phyloP scores from a whole-genome alignment of 2,113 vertebrate species.

The Heterotis niloticus region DNA sequence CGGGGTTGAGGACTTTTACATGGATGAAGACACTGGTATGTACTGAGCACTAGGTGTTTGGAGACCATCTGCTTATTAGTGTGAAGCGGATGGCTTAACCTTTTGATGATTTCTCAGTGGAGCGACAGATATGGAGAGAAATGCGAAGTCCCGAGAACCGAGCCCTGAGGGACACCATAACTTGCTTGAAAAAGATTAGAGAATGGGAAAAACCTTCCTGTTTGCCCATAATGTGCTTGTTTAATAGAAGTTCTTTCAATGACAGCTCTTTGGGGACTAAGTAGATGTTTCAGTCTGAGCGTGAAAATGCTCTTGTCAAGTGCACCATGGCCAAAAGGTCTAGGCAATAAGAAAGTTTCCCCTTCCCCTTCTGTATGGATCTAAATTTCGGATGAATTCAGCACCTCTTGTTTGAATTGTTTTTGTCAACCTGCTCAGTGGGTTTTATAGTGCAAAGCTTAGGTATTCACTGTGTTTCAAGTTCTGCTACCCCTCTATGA shows the following conservation, averaged over 20 bases:
- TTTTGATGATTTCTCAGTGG: neutral
- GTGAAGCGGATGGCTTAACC: neutral
- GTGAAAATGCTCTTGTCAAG: neutral
- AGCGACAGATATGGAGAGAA: too few species aligned
- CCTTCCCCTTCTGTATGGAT: neutral
- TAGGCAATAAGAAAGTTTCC: neutral
- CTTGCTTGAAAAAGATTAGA: neutral
- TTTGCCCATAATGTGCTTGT: neutral
- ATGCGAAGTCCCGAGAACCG: neutral
- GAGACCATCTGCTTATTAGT: neutral
- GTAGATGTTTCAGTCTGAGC: neutral
- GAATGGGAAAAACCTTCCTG: neutral
- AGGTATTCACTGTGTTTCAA: neutral
- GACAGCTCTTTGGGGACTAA: neutral
- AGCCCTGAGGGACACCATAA: neutral
- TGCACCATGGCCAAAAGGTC: neutral
- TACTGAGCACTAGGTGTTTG: neutral
- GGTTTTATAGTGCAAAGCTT: neutral
- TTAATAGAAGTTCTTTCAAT: neutral
- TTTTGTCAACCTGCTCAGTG: neutral
- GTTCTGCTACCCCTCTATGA: neutral
- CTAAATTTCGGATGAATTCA: too few species aligned
- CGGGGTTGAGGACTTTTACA: slow-evolving; percentile 80
- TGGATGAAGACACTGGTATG: slow-evolving; percentile 84
- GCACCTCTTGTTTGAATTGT: neutral